These are phyloP conservation scores for Synanthedon tipuliformis DNA, from an alignment of 2,888 invertebrate species.

Conservation along the genomic window DNA sequence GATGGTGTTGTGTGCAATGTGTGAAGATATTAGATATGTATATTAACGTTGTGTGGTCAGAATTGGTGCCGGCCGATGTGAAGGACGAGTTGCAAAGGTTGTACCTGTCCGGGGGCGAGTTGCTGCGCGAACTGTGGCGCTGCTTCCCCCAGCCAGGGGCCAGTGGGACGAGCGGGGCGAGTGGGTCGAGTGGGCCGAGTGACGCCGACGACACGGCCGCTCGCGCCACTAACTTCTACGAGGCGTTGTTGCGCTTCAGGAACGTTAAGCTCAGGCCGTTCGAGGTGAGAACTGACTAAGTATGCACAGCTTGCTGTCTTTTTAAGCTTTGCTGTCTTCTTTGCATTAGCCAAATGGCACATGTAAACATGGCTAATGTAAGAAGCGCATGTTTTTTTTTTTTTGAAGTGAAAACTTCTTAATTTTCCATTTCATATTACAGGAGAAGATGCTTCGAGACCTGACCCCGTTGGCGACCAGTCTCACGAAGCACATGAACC, in stretches of 20 bases:
- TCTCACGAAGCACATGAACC: slow-evolving; percentile 87
- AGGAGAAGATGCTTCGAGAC: slow-evolving; percentile 86
- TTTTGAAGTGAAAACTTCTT: no score
- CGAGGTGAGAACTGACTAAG: slow-evolving; percentile 66
- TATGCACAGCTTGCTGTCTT: no score
- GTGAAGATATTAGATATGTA: no score
- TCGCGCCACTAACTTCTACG: slow-evolving; percentile 87
- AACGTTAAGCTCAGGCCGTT: slow-evolving; percentile 87
- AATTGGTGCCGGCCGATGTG: slow-evolving; percentile 85
- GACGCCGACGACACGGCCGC: slow-evolving; percentile 84
- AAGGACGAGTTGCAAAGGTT: slow-evolving; percentile 86
- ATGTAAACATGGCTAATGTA: no score
- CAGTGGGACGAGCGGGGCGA: slow-evolving; percentile 37
- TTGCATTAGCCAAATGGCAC: no score
- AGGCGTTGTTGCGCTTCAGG: slow-evolving; percentile 89
- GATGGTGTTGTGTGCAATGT: no score
- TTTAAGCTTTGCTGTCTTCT: no score
- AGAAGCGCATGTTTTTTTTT: no score
- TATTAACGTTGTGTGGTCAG: slow-evolving; percentile 45
- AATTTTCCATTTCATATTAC: slow-evolving; percentile 15
- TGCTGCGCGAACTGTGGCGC: slow-evolving; percentile 94
- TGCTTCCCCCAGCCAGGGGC: slow-evolving; percentile 91
- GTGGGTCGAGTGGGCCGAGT: slow-evolving; percentile 71
- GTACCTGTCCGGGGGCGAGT: slow-evolving; percentile 88
- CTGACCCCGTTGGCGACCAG: slow-evolving; percentile 84